Base-by-base conservation (phyloP, 2,113 vertebrate species). In the Leptobrachium ailaonicum region DNA sequence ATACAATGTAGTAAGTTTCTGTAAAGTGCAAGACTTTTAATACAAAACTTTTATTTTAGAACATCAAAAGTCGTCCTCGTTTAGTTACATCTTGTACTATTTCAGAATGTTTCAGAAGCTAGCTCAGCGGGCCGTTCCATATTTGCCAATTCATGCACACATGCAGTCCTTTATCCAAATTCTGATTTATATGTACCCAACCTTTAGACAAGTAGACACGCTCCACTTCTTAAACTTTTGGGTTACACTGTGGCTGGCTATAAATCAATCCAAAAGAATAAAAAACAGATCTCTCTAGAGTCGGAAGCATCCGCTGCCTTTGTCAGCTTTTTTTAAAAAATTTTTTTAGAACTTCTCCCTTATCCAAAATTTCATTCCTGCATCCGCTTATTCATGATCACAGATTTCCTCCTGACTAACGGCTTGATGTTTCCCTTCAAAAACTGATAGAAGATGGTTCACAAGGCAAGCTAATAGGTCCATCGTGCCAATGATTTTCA, bases 271-370 rank as follows among this genome's bases (percentile, higher is more conserved):
- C 41, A 60, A 54, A 66, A 14, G 50, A 69, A 77, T 56, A 6
- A 4, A 11, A 60, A 76, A 67, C 4, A 32, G 50, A 69, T 77
- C 69, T 45, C 32, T 12, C 58, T 58, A 40, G 32, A 41, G 41
- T 53, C 58, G 50, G 54, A 53, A 58, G 44, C 42, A 14, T 6
- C 42, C 8, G 66, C 56, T 41, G 54, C 56, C 76, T 62, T 60
- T 62, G 67, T 71, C 76, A 78, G 67, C 67, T 41, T 62, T 78
- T 78, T 32, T 32, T 32, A n/a, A n/a, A n/a, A n/a, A n/a, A n/a
- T 32, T 32, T 62, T 78, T 78, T n/a, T 45, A 13, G 6, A 54
- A 9, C 64, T 11, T 77, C 67, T 47, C 58, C 42, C 60, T 50
- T 70, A 71, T 63, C 42, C 67, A 32, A 47, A 64, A 47, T 69